Conservation (phyloP, 1,140 invertebrate genomes). For the Phocides pigmalion region DNA sequence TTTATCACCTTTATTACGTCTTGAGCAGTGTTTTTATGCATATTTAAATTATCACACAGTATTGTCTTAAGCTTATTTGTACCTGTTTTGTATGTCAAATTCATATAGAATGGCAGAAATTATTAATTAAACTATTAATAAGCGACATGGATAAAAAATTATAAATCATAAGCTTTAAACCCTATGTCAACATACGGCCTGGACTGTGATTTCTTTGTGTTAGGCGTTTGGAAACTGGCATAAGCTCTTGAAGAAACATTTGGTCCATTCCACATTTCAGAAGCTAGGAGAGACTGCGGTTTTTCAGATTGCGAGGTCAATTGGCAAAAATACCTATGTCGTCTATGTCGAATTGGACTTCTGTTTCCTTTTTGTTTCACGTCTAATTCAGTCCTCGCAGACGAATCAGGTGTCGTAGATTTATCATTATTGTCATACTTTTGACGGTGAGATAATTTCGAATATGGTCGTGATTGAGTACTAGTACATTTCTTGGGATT, state of each 20-base stretch:
- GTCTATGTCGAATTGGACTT: slow-evolving; percentile 37
- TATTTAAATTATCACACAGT: too few species aligned
- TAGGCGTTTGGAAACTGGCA: not conserved
- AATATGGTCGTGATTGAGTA: slow-evolving; percentile 5
- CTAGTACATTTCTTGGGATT: not conserved
- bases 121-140: too few species aligned
- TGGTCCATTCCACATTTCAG: slow-evolving; percentile 1
- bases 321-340: slow-evolving; percentile 20
- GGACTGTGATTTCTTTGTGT: not conserved
- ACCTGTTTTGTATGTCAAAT: too few species aligned
- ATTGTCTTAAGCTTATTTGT: too few species aligned
- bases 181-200: slow-evolving; percentile 2
- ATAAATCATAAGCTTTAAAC: slow-evolving; percentile 26
- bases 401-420: not conserved
- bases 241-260: slow-evolving; percentile 1
- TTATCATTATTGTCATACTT: not conserved
- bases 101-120: too few species aligned
- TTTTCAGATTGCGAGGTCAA: slow-evolving; percentile 16
- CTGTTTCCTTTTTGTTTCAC: slow-evolving; percentile 8
- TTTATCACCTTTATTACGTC: too few species aligned
- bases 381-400: slow-evolving; percentile 11
- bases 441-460: not conserved
- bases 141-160: not conserved
- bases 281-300: slow-evolving; percentile 7
- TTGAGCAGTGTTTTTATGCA: too few species aligned